phyloP scores from a whole-genome alignment of 1,140 invertebrate species.

The Acromyrmex heyeri region DNA sequence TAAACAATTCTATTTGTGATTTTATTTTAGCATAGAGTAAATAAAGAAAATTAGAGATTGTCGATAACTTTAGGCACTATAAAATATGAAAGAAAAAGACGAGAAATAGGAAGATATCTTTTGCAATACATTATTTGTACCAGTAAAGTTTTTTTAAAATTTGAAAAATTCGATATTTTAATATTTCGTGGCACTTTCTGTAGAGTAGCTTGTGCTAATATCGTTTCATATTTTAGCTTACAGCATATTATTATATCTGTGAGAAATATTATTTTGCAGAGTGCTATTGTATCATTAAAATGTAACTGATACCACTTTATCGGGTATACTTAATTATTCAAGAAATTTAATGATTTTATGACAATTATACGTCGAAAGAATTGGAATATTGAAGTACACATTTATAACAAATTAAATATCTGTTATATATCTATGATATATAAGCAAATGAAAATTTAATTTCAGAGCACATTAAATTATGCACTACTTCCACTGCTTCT shows the following conservation, averaged over 20 bases:
- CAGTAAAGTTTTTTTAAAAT: not conserved
- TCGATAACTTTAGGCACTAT: not conserved
- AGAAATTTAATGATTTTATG: constrained; percentile 18
- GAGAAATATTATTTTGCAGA: not conserved
- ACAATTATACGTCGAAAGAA: not conserved
- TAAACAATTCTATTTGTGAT: not conserved
- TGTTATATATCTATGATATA: constrained; percentile 13
- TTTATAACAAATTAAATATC: constrained; percentile 38
- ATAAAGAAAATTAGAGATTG: not conserved
- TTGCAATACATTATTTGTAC: not conserved
- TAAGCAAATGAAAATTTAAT: constrained; percentile 46
- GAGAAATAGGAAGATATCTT: not conserved
- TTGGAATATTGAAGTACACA: constrained; percentile 1
- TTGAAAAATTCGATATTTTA: not conserved
- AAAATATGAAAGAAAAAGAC: not conserved
- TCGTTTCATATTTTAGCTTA: not conserved
- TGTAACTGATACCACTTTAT: constrained; percentile 21
- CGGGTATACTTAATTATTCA: constrained; percentile 28
- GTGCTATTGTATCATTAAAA: constrained; percentile 22
- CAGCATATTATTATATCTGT: not conserved
- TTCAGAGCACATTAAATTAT: constrained; percentile 36
- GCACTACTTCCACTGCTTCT: not conserved
- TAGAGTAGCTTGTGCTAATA: not conserved
- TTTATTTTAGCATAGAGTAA: not conserved
- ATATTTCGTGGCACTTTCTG: constrained; percentile 7